phyloP scores from a whole-genome alignment of 2,797 vertebrate species.

The Gallinago stenura region DNA sequence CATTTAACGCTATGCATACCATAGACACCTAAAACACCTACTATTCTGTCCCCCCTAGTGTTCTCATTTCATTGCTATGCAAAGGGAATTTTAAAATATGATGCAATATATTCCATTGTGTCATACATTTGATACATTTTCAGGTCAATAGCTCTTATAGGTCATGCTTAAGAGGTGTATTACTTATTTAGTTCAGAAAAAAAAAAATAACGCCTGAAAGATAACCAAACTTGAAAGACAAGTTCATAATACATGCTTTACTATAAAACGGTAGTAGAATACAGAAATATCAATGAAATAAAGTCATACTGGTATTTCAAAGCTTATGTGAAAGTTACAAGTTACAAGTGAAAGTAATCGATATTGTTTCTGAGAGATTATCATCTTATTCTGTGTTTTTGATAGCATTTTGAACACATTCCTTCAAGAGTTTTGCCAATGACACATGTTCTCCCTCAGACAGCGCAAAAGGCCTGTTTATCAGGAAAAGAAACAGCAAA shows the following conservation, averaged over 20 bases:
- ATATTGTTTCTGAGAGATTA: background rate
- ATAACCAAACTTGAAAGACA: too few species aligned
- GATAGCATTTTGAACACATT: background rate
- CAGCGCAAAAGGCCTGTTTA: background rate
- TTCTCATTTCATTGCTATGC: background rate
- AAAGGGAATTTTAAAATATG: background rate
- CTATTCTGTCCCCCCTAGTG: background rate
- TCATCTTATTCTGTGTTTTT: background rate
- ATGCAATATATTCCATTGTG: background rate
- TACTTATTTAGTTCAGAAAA: too few species aligned
- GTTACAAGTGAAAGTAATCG: background rate
- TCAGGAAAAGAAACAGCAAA: constrained; percentile 2
- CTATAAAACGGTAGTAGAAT: too few species aligned
- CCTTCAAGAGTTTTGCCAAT: background rate
- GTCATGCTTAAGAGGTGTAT: too few species aligned
- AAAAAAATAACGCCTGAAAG: too few species aligned
- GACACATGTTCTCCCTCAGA: background rate
- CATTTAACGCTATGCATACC: background rate
- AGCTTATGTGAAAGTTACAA: background rate
- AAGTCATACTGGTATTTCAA: background rate
- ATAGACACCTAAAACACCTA: background rate
- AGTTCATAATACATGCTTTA: too few species aligned
- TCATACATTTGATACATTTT: too few species aligned
- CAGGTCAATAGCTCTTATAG: too few species aligned
- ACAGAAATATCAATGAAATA: background rate